Base-by-base conservation (phyloP, 1,140 invertebrate genomes). In the Drosophila triauraria region DNA sequence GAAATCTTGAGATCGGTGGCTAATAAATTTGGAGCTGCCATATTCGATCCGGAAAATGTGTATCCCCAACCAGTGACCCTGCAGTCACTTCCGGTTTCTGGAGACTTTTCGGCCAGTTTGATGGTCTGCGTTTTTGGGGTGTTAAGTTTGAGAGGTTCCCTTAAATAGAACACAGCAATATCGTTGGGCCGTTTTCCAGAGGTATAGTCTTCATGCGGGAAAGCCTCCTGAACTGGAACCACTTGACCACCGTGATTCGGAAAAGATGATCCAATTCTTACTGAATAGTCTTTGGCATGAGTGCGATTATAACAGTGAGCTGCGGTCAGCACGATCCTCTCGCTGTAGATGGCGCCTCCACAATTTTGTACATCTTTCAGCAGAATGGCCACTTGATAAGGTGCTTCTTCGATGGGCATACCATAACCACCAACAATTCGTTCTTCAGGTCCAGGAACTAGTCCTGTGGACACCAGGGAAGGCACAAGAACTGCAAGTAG, bases 261-360 rank as follows among this genome's bases (percentile, higher is more conserved):
- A 4, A 42, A 17, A 1, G 7, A 9, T 17, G 56, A 58, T 13
- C 56, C 56, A 12, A 38, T 23, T 8, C 56, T 23, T 10, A 58
- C 56, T 17, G 15, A 43, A 27, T 4, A 17, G 4, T 1, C 0
- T 4, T 43, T 6, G 10, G 4, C 23, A 15, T 43, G 9, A 2
- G 12, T 8, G 6, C 1, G 10, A 0, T 6, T 13, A 0, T 53
- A 15, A 17, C 70, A 74, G 30, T 74, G 70, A 3, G 32, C 70
- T n/a, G 70, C 70, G 1, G 70, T 74, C 9, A 75, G 9, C 13
- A 76, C 17, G 23, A 71, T 51, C 17, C 35, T 17, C 2, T 20
- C 13, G 17, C 44, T 76, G 40, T 47, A 64, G 6, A 76, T 59
- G 25, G 53, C 17, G 4, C 59, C 74, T 35, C 67, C 53, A 20